Percentiles rank a stretch among this genome's conserved stretches.
These are phyloP conservation scores for Eupithecia centaureata DNA, from an alignment of 2,888 invertebrate genomes.

Conservation along the genomic window DNA sequence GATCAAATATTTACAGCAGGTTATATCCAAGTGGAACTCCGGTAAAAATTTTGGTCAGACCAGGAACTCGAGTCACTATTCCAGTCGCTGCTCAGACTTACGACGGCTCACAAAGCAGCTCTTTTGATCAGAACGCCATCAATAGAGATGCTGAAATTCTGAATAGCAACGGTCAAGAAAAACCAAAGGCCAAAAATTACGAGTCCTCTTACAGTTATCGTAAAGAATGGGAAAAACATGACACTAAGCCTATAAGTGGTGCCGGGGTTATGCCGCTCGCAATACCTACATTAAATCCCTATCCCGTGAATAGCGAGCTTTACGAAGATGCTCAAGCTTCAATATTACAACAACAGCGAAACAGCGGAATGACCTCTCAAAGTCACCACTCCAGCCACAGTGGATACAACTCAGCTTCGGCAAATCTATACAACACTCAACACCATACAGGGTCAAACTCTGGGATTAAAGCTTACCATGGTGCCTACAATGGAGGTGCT, in stretches of 20 bases:
- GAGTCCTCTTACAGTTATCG: conserved; percentile 74
- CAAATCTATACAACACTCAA: conserved; percentile 56
- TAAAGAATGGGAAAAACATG: conserved; percentile 78
- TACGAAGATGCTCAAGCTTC: conserved; percentile 59
- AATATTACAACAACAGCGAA: conserved; percentile 42
- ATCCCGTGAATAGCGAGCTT: conserved; percentile 63
- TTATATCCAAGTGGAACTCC: conserved; percentile 56
- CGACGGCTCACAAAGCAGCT: conserved; percentile 49
- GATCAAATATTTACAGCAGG: conserved; percentile 52
- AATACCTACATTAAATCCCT: conserved; percentile 57
- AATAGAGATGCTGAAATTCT: conserved; percentile 64
- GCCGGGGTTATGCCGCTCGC: conserved; percentile 41
- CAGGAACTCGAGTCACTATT: conserved; percentile 64
- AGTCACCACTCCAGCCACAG: conserved; percentile 51
- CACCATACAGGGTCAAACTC: conserved; percentile 46
- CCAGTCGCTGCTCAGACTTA: conserved; percentile 65
- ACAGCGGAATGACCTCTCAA: conserved; percentile 49
- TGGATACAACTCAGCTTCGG: conserved; percentile 55
- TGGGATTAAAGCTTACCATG: conserved; percentile 43
- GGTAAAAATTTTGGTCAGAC: conserved; percentile 64
- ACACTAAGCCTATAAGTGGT: conserved; percentile 53
- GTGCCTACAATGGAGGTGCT: conserved; percentile 4
- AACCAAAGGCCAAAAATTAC: conserved; percentile 64
- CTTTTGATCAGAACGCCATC: conserved; percentile 58
- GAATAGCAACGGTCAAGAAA: conserved; percentile 48